Conservation (phyloP, 1,140 invertebrate genomes). For the Drosophila obscura region DNA sequence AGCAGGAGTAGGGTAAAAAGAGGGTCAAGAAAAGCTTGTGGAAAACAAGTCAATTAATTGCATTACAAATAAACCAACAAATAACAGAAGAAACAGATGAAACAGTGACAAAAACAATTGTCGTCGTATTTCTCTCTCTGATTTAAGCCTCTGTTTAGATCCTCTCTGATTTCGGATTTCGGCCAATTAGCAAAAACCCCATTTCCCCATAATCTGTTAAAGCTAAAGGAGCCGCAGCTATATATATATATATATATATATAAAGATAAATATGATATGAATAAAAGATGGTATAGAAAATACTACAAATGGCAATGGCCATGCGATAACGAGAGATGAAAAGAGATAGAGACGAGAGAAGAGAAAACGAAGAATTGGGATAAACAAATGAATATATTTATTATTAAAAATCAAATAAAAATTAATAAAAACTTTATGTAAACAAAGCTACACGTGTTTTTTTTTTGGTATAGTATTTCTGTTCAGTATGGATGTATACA, state of each 20-base stretch:
- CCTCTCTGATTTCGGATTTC: constrained; percentile 28
- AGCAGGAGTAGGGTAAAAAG: background rate
- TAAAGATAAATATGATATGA: constrained; percentile 15
- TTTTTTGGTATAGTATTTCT: too few species aligned
- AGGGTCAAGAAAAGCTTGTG: constrained; percentile 16
- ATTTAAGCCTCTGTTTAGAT: constrained; percentile 25
- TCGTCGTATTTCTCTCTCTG: constrained; percentile 29
- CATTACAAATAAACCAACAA: constrained; percentile 40
- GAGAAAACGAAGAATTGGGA: constrained; percentile 44
- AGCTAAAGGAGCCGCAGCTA: constrained; percentile 1
- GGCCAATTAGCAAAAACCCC: constrained; percentile 18
- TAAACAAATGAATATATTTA: constrained; percentile 77
- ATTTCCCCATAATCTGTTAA: constrained; percentile 1
- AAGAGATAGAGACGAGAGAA: constrained; percentile 19
- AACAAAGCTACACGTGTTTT: constrained; percentile 35
- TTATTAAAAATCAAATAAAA: constrained; percentile 79
- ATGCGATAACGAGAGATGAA: constrained; percentile 9
- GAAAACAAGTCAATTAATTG: constrained; percentile 70
- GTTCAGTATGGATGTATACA: too few species aligned
- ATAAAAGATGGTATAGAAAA: constrained; percentile 30
- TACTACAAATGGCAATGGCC: constrained; percentile 36
- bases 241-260: constrained; percentile 14
- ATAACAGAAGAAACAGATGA: constrained; percentile 4
- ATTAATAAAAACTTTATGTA: constrained; percentile 76
- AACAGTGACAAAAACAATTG: constrained; percentile 9